These are phyloP conservation scores for Prionace glauca DNA, from an alignment of 2,797 vertebrate genomes.

Conservation along the genomic window DNA sequence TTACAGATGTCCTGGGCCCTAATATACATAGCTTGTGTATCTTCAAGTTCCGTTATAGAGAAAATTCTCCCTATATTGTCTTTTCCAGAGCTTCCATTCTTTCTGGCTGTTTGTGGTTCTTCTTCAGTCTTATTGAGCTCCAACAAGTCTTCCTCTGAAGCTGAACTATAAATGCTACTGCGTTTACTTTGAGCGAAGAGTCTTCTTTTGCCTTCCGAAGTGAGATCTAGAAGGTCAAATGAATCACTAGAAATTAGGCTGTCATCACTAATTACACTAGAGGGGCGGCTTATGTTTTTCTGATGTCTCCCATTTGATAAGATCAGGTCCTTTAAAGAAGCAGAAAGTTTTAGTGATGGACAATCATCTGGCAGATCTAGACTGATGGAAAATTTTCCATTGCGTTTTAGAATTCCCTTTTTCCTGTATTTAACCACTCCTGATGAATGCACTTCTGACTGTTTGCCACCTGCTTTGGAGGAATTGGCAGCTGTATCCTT, in stretches of 20 bases:
- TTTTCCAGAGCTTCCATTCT: background rate
- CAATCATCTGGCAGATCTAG: constrained; percentile 54
- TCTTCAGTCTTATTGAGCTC: background rate
- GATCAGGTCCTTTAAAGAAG: constrained; percentile 53
- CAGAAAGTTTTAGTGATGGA: constrained; percentile 46
- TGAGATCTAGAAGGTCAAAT: constrained; percentile 64
- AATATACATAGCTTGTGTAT: background rate
- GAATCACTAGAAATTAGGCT: constrained; percentile 67
- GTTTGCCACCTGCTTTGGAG: background rate
- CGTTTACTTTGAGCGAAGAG: constrained; percentile 49
- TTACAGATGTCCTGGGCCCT: background rate
- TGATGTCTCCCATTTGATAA: constrained; percentile 43
- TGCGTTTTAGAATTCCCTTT: constrained; percentile 73
- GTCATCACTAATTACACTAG: constrained; percentile 68
- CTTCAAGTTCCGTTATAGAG: constrained; percentile 5
- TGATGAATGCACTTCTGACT: constrained; percentile 36
- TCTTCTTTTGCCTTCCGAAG: constrained; percentile 49
- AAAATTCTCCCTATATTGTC: background rate
- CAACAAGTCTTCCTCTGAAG: constrained; percentile 52
- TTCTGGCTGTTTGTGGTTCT: background rate
- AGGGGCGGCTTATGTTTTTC: constrained; percentile 56
- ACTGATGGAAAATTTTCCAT: constrained; percentile 70
- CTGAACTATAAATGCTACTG: constrained; percentile 52
- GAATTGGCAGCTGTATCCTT: constrained; percentile 33
- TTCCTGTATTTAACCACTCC: constrained; percentile 59